Evolutionary conservation across 2,113 vertebrate genomes (phyloP).

Genomic region (Pipa parva): DNA sequence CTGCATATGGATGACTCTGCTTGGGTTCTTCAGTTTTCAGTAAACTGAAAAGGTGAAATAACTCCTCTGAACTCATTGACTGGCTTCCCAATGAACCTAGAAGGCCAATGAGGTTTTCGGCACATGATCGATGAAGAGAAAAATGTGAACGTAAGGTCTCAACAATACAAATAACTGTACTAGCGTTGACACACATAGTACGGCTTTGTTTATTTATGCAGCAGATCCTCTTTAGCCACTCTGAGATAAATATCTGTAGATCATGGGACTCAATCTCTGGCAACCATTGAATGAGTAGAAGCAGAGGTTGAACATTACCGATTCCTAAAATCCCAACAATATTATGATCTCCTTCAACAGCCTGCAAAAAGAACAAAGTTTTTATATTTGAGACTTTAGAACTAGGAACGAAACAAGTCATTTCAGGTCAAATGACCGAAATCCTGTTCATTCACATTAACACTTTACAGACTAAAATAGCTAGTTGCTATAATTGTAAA

Average conservation of each 20-base stretch:
- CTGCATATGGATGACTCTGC: slow-evolving; percentile 72
- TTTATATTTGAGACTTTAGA: too few relatives aligned
- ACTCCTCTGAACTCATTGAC: slow-evolving; percentile 82
- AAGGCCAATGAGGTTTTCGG: slow-evolving; percentile 83
- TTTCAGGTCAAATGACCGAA: too few relatives aligned
- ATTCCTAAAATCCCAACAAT: slow-evolving; percentile 92
- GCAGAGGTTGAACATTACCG: slow-evolving; percentile 90
- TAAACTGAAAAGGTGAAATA: slow-evolving; percentile 74
- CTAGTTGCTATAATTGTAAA: too few relatives aligned
- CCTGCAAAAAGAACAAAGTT: slow-evolving; percentile 69
- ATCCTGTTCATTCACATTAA: too few relatives aligned
- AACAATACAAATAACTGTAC: slow-evolving; percentile 79
- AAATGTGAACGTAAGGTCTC: slow-evolving; percentile 68
- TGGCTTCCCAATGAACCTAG: slow-evolving; percentile 87
- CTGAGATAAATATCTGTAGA: slow-evolving; percentile 86
- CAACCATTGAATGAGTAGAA: slow-evolving; percentile 93
- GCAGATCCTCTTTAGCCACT: slow-evolving; percentile 87
- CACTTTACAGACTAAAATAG: too few relatives aligned
- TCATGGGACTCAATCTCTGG: slow-evolving; percentile 85
- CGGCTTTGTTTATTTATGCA: slow-evolving; percentile 89
- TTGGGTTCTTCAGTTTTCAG: slow-evolving; percentile 70
- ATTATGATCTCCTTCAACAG: slow-evolving; percentile 92
- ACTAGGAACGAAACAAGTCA: too few relatives aligned
- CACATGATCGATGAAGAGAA: slow-evolving; percentile 70
- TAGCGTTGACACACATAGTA: slow-evolving; percentile 86